Percentiles rank a stretch among this genome's conserved stretches.
These are phyloP conservation scores for Aurelia aurita complex sp. Pacific DNA, from an alignment of 30 jellyfish, hydroid and myxozoan genomes.

Conservation along the genomic window DNA sequence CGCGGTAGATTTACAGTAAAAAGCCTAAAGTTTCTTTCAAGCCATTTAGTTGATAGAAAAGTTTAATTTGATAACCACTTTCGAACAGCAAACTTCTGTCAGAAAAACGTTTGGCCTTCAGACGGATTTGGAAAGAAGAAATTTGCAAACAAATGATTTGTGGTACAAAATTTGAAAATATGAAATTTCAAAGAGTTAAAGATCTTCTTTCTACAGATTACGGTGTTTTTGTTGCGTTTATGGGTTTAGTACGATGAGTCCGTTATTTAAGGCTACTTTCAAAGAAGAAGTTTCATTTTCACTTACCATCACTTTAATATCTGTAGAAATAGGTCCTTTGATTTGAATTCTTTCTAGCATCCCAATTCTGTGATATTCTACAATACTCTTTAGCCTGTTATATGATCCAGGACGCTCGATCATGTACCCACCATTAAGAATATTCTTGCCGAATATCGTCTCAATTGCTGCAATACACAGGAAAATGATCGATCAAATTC, in stretches of 20 bases:
- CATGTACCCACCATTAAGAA: conserved; percentile 33
- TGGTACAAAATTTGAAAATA: too few species aligned
- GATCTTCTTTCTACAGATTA: too few species aligned
- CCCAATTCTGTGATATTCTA: conserved; percentile 40
- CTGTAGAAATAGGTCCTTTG: conserved; percentile 61
- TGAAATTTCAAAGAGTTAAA: too few species aligned
- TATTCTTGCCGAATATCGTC: conserved; percentile 49
- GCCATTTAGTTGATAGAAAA: neutral
- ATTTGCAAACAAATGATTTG: neutral
- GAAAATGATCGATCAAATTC: neutral
- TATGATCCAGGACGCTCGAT: conserved; percentile 52
- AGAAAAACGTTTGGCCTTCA: too few species aligned
- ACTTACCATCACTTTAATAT: conserved; percentile 58
- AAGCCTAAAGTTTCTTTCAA: neutral
- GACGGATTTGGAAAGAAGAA: neutral
- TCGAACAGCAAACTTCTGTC: too few species aligned
- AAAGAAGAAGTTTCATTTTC: neutral
- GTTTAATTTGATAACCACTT: neutral
- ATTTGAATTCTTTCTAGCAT: conserved; percentile 30
- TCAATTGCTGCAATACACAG: conserved; percentile 25
- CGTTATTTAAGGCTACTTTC: too few species aligned
- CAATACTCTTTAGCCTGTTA: conserved; percentile 47
- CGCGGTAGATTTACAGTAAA: neutral
- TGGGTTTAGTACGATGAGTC: too few species aligned
- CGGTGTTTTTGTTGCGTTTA: too few species aligned